These are phyloP conservation scores for Coenobita brevimanus DNA, from an alignment of 1,140 invertebrate species.

Conservation along the genomic window DNA sequence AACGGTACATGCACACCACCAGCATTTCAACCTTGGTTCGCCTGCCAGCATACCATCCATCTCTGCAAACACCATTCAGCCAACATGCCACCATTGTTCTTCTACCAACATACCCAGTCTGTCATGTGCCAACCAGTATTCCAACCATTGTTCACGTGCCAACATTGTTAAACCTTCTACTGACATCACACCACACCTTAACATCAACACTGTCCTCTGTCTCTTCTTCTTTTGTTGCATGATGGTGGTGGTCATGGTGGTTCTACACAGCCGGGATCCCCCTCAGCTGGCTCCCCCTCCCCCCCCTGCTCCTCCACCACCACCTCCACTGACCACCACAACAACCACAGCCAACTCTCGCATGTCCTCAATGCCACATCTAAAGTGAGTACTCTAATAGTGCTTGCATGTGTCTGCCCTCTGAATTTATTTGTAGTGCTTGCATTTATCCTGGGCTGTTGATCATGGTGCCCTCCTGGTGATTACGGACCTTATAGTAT, in stretches of 20 bases:
- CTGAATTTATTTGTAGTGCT: neutral
- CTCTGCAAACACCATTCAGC: too few species aligned
- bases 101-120: too few species aligned
- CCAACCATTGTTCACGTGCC: too few species aligned
- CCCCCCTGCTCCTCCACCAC: conserved; percentile 79
- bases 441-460: neutral
- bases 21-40: too few species aligned
- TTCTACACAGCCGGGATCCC: conserved; percentile 67
- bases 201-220: too few species aligned
- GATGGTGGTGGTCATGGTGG: neutral
- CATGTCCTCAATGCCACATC: conserved; percentile 60
- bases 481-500: neutral
- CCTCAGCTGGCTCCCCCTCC: conserved; percentile 78
- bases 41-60: too few species aligned
- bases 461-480: neutral
- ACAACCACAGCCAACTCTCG: conserved; percentile 44
- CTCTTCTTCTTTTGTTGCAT: too few species aligned
- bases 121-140: too few species aligned
- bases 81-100: too few species aligned
- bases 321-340: conserved; percentile 76
- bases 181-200: too few species aligned
- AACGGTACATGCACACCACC: too few species aligned
- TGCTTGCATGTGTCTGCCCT: neutral
- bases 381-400: conserved; percentile 63
- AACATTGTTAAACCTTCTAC: too few species aligned